phyloP scores from a whole-genome alignment of 2,888 invertebrate genomes.

The Sesia apiformis region DNA sequence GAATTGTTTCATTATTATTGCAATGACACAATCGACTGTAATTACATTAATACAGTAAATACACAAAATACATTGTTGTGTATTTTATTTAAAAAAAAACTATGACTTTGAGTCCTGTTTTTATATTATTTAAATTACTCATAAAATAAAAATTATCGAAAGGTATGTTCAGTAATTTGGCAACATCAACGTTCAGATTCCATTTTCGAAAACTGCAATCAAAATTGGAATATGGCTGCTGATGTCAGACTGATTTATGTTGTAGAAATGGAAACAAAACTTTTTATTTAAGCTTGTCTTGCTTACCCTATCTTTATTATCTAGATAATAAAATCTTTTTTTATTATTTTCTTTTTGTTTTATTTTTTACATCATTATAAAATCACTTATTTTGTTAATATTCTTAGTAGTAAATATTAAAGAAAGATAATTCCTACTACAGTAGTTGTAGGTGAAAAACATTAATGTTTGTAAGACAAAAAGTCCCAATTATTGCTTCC shows the following conservation, averaged over 20 bases:
- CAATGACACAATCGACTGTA: too few relatives aligned
- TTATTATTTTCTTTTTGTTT: constrained; percentile 16
- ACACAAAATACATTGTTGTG: too few relatives aligned
- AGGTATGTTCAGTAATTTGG: constrained; percentile 22
- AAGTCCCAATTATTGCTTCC: constrained; percentile 66
- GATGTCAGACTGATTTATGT: constrained; percentile 17
- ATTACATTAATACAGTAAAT: too few relatives aligned
- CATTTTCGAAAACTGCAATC: constrained; percentile 13
- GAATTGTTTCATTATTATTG: too few relatives aligned
- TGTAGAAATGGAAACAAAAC: background rate
- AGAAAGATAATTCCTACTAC: background rate
- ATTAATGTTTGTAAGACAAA: constrained; percentile 2
- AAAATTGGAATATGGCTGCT: constrained; percentile 33
- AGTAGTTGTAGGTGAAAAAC: background rate
- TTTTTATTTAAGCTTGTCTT: constrained; percentile 8
- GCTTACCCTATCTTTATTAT: constrained; percentile 7
- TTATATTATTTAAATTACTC: background rate
- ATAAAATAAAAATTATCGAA: background rate
- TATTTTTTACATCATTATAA: constrained; percentile 5
- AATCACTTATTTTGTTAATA: background rate
- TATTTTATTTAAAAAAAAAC: too few relatives aligned
- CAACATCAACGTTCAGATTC: constrained; percentile 40
- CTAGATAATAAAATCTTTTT: constrained; percentile 9
- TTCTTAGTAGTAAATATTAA: background rate
- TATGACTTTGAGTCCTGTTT: background rate